Conservation (phyloP, 2,113 vertebrate species). For the Callithrix jacchus region DNA sequence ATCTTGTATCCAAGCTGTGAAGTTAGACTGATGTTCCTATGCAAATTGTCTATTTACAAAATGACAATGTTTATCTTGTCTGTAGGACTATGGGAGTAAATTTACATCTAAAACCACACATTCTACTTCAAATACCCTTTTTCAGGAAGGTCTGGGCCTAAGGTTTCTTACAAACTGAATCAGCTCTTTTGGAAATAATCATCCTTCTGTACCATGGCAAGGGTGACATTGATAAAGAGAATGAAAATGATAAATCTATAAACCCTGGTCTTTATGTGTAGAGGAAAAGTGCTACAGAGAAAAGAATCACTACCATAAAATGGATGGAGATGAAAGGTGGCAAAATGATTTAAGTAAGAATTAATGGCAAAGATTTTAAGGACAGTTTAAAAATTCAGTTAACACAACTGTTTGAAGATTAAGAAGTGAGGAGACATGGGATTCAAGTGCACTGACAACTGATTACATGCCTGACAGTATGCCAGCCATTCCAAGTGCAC, state of each 20-base stretch:
- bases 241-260: slow-evolving; percentile 42
- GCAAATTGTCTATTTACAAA: not conserved
- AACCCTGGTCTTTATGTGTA: slow-evolving; percentile 4
- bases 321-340: slow-evolving; percentile 21
- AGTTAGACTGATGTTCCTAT: not conserved
- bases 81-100: not conserved
- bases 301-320: slow-evolving; percentile 30
- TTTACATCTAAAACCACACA: not conserved
- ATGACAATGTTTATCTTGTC: not conserved
- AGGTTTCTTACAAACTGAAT: slow-evolving; percentile 34
- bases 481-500: not conserved
- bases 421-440: not conserved
- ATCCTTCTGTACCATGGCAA: not conserved
- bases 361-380: slow-evolving; percentile 22
- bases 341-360: slow-evolving; percentile 53
- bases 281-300: not conserved
- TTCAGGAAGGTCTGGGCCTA: not conserved
- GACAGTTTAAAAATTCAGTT: slow-evolving; percentile 22
- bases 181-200: slow-evolving; percentile 34
- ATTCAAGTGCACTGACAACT: not conserved
- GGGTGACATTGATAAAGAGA: slow-evolving; percentile 39
- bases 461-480: not conserved
- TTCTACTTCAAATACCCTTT: not conserved
- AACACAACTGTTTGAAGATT: not conserved
- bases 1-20: not conserved